A percentile compares a stretch with the other conserved stretches of the same genome.
These are phyloP conservation scores for Sardinella longiceps DNA, from an alignment of 2,797 vertebrate species.

Conservation along the genomic window DNA sequence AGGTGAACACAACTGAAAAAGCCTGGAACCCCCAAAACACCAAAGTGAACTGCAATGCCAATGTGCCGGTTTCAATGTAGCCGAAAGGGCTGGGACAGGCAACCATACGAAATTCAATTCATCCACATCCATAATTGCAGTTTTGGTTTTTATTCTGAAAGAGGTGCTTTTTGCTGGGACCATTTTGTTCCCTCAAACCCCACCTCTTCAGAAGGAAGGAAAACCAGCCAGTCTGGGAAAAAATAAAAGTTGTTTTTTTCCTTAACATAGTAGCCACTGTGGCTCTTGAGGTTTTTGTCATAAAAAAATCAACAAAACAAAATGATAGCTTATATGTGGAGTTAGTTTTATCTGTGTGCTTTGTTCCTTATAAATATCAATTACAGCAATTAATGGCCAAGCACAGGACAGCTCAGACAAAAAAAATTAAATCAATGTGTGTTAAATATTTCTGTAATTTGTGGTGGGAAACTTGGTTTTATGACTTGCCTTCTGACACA, in stretches of 20 bases:
- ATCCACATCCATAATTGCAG: constrained; percentile 43
- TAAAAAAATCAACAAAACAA: constrained; percentile 38
- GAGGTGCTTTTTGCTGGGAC: constrained; percentile 1
- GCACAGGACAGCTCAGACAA: neutral
- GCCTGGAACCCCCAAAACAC: neutral
- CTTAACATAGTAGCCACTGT: constrained; percentile 56
- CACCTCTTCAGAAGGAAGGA: constrained; percentile 40
- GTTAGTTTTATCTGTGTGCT: constrained; percentile 29
- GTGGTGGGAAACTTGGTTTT: neutral
- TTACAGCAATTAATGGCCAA: neutral
- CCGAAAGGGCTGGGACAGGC: neutral
- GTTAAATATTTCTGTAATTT: neutral
- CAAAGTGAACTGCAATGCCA: neutral
- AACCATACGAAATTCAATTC: constrained; percentile 13
- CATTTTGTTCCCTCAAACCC: constrained; percentile 47
- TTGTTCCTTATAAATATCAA: constrained; percentile 32
- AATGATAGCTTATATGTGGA: constrained; percentile 48
- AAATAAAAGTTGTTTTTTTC: constrained; percentile 47
- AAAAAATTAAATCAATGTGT: too few species aligned
- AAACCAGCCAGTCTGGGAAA: constrained; percentile 33
- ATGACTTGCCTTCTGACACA: neutral
- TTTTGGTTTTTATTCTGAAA: constrained; percentile 46
- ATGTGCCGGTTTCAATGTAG: neutral
- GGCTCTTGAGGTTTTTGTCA: constrained; percentile 50
- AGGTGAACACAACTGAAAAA: neutral